These are phyloP conservation scores for Tyrophagus putrescentiae DNA, from an alignment of 1,140 invertebrate species.

Conservation along the genomic window DNA sequence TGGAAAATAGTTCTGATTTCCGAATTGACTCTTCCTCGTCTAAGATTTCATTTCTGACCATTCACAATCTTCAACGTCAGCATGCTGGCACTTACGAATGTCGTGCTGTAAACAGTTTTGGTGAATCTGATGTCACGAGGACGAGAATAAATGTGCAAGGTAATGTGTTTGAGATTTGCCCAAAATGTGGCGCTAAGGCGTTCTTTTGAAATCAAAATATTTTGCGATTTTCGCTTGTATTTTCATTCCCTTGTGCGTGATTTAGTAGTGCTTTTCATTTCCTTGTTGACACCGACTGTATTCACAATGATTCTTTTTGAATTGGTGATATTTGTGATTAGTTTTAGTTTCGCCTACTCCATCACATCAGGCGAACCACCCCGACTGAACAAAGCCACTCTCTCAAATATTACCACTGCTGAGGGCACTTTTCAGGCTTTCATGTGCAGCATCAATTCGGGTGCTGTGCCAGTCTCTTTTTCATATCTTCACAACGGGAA, in stretches of 20 bases:
- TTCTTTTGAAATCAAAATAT: too few relatives aligned
- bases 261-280: neutral
- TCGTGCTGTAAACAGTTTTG: slow-evolving; percentile 18
- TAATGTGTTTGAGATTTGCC: neutral
- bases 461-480: neutral
- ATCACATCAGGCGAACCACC: neutral
- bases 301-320: neutral
- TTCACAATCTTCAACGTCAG: neutral
- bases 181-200: slow-evolving; percentile 12
- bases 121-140: neutral
- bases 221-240: too few relatives aligned
- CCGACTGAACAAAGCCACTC: neutral
- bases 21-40: too few relatives aligned
- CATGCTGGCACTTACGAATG: slow-evolving; percentile 23
- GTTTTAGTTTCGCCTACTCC: neutral
- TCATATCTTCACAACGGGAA: slow-evolving; percentile 1
- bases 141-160: neutral
- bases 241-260: too few relatives aligned
- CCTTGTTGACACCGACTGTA: neutral
- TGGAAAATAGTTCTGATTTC: too few relatives aligned
- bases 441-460: neutral
- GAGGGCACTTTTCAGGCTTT: neutral
- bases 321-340: neutral
- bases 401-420: neutral
- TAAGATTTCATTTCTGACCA: neutral